These are phyloP conservation scores for Nymphalis c-album DNA, from an alignment of 2,888 invertebrate species.

Conservation along the genomic window DNA sequence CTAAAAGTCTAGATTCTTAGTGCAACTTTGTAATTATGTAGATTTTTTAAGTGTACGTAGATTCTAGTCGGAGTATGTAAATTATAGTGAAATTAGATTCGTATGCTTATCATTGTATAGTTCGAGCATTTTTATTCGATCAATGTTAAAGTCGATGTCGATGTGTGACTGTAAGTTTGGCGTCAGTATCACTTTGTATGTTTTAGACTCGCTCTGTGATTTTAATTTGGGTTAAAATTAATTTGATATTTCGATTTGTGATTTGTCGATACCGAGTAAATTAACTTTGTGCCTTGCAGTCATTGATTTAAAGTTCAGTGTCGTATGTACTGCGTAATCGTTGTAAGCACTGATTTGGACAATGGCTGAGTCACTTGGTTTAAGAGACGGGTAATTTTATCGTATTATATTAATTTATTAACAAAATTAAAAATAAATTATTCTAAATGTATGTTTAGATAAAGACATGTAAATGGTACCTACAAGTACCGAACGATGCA, in stretches of 20 bases:
- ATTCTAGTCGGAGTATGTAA: constrained; percentile 59
- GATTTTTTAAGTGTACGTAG: constrained; percentile 80
- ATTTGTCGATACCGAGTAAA: constrained; percentile 12
- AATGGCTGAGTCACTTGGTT: constrained; percentile 38
- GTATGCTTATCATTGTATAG: constrained; percentile 68
- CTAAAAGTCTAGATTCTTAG: constrained; percentile 78
- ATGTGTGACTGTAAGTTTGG: constrained; percentile 33
- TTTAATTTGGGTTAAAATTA: constrained; percentile 17
- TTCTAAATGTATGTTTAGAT: constrained; percentile 67
- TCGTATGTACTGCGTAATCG: neutral
- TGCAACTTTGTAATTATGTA: constrained; percentile 77
- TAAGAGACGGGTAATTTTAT: constrained; percentile 43
- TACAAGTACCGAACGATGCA: constrained; percentile 61
- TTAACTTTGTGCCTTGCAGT: constrained; percentile 36
- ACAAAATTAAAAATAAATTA: constrained; percentile 45
- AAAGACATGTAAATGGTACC: constrained; percentile 61
- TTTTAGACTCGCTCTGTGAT: constrained; percentile 29
- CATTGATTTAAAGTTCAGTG: constrained; percentile 18
- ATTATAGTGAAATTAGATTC: constrained; percentile 71
- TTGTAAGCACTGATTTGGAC: constrained; percentile 14
- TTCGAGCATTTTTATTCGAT: constrained; percentile 56
- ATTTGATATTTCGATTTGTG: constrained; percentile 13
- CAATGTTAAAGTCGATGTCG: constrained; percentile 53
- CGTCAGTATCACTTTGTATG: constrained; percentile 15
- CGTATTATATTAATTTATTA: constrained; percentile 40